These are phyloP conservation scores for Chorisops tibialis DNA, from an alignment of 2,888 invertebrate species.

Conservation along the genomic window DNA sequence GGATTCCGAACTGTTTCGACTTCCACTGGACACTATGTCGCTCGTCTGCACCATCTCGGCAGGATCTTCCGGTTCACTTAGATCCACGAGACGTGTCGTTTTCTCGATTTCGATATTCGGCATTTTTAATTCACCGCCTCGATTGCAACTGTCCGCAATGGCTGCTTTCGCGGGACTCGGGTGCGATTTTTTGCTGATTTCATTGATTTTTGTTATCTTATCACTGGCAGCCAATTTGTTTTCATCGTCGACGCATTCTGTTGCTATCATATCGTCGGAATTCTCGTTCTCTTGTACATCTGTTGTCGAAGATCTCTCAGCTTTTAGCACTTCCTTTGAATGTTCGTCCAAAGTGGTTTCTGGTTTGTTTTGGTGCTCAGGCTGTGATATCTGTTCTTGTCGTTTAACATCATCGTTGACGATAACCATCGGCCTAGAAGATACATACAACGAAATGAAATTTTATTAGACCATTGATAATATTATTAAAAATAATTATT, in stretches of 20 bases:
- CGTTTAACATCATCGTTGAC: constrained; percentile 42
- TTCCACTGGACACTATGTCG: neutral
- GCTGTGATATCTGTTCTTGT: neutral
- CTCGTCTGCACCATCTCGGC: neutral
- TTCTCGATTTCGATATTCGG: constrained; percentile 11
- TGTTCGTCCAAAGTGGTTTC: constrained; percentile 12
- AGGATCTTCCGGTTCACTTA: constrained; percentile 11
- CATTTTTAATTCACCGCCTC: neutral
- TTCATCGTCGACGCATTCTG: constrained; percentile 8
- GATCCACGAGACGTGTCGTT: constrained; percentile 4
- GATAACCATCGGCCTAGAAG: constrained; percentile 45
- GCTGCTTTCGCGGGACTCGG: neutral
- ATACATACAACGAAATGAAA: neutral
- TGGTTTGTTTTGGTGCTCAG: neutral
- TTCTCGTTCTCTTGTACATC: constrained; percentile 28
- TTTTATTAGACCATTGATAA: neutral
- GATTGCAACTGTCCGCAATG: neutral
- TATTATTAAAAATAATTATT: too few relatives aligned
- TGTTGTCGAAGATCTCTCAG: constrained; percentile 29
- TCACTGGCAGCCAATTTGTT: constrained; percentile 24
- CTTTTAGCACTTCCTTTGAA: neutral
- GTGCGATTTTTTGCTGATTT: constrained; percentile 13
- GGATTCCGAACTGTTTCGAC: neutral
- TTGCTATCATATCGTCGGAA: constrained; percentile 13
- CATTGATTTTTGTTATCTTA: constrained; percentile 7